Evolutionary conservation across 2,888 invertebrate genomes (phyloP).

Genomic region (Timema podura): DNA sequence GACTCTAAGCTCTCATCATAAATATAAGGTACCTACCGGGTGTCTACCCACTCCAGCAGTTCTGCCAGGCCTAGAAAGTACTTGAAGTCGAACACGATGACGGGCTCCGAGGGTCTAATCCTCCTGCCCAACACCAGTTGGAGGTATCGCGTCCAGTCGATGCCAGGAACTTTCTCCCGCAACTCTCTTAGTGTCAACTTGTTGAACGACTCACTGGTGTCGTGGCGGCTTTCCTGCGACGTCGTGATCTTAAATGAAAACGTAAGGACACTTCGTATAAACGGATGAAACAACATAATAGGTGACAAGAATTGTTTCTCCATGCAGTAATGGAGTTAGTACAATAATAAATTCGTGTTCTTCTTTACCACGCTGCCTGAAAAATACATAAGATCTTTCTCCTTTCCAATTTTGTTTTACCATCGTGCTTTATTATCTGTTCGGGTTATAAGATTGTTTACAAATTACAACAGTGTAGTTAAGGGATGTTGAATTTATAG

Average conservation of each 20-base stretch:
- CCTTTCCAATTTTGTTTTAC: too few relatives aligned
- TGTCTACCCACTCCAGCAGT: constrained; percentile 49
- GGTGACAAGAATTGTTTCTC: too few relatives aligned
- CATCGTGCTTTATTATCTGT: too few relatives aligned
- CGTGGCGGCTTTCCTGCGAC: constrained; percentile 72
- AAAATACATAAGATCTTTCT: too few relatives aligned
- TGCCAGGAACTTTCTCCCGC: constrained; percentile 60
- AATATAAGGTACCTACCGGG: constrained; percentile 36
- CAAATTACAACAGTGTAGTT: too few relatives aligned
- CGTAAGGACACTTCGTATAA: too few relatives aligned
- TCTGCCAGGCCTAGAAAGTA: constrained; percentile 66
- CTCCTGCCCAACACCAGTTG: constrained; percentile 62
- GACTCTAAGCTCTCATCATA: too few relatives aligned
- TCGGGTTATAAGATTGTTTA: too few relatives aligned
- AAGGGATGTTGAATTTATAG: too few relatives aligned
- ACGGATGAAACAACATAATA: too few relatives aligned
- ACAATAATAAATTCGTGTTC: not conserved
- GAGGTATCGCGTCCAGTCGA: constrained; percentile 69
- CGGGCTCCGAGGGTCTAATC: constrained; percentile 57
- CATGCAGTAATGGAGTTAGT: not conserved
- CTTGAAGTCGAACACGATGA: constrained; percentile 69
- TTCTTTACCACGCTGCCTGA: too few relatives aligned
- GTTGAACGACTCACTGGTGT: constrained; percentile 79
- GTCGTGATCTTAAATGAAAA: constrained; percentile 58
- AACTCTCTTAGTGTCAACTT: constrained; percentile 71